Evolutionary conservation across 1,140 invertebrate genomes (phyloP).

Genomic region (Drosophila oshimai): DNA sequence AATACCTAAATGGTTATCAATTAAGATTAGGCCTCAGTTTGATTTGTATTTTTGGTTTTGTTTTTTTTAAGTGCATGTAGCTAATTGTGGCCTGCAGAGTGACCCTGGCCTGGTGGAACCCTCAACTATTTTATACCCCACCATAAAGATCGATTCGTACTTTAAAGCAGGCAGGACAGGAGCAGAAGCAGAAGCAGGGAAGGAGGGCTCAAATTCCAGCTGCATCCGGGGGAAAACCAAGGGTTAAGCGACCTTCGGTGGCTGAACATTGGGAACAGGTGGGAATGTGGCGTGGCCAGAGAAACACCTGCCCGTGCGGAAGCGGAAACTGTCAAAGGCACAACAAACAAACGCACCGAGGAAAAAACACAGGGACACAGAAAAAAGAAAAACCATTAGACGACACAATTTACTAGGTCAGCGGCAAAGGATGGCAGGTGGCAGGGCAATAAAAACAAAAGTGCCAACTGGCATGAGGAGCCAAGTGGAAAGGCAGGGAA

Average conservation of each 20-base stretch:
- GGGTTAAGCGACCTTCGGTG: constrained; percentile 18
- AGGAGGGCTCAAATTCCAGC: not conserved
- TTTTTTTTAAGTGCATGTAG: no score
- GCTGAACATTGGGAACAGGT: not conserved
- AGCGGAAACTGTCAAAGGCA: constrained; percentile 76
- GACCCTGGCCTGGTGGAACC: constrained; percentile 17
- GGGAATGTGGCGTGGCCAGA: constrained; percentile 6
- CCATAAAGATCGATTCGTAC: constrained; percentile 15
- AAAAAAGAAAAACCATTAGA: constrained; percentile 64
- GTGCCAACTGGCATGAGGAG: constrained; percentile 32
- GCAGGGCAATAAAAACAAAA: constrained; percentile 60
- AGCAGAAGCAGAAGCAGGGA: no score
- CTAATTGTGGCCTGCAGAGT: constrained; percentile 38
- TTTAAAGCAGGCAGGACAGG: not conserved
- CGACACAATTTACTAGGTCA: constrained; percentile 71
- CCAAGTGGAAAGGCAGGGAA: constrained; percentile 24
- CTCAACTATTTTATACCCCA: not conserved
- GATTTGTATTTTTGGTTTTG: no score
- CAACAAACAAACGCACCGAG: constrained; percentile 44
- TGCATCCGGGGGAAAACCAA: constrained; percentile 3
- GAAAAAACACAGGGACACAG: not conserved
- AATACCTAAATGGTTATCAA: no score
- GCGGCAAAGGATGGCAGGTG: constrained; percentile 43
- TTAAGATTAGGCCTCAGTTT: no score
- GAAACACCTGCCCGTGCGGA: constrained; percentile 54